Evolutionary conservation across 2,797 vertebrate genomes (phyloP).

Genomic region (Anniella stebbinsi): DNA sequence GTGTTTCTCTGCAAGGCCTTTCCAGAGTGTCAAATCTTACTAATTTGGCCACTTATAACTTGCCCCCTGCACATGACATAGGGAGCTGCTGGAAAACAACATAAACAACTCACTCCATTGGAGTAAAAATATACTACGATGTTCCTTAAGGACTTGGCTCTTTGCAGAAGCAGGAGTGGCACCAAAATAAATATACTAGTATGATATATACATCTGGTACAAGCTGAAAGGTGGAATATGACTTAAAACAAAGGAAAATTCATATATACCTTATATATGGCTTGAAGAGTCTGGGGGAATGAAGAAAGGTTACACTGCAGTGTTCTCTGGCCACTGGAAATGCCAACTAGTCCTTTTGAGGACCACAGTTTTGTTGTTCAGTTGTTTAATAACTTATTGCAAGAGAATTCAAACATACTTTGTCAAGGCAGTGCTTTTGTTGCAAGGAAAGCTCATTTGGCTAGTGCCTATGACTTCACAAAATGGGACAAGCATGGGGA

Average conservation of each 20-base stretch:
- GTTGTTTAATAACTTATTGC: background rate
- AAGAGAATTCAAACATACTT: background rate
- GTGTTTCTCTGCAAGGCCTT: background rate
- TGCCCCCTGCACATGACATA: background rate
- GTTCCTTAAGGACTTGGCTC: background rate
- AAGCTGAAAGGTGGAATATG: background rate
- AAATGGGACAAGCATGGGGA: too few relatives aligned
- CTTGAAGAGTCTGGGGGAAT: background rate
- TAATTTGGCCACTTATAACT: background rate
- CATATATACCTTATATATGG: background rate
- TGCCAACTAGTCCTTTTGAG: background rate
- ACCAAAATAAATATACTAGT: background rate
- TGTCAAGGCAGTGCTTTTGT: background rate
- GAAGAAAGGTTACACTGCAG: background rate
- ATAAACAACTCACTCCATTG: background rate
- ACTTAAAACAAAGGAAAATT: background rate
- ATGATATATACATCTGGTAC: background rate
- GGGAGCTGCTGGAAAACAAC: background rate
- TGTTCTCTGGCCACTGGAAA: background rate
- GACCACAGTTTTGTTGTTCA: background rate
- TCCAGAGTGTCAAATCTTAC: background rate
- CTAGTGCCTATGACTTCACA: background rate
- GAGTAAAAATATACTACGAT: background rate
- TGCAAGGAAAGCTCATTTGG: background rate
- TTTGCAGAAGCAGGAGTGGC: background rate